Conservation (phyloP, 2,113 vertebrate species). For the Zosterops hypoxanthus region DNA sequence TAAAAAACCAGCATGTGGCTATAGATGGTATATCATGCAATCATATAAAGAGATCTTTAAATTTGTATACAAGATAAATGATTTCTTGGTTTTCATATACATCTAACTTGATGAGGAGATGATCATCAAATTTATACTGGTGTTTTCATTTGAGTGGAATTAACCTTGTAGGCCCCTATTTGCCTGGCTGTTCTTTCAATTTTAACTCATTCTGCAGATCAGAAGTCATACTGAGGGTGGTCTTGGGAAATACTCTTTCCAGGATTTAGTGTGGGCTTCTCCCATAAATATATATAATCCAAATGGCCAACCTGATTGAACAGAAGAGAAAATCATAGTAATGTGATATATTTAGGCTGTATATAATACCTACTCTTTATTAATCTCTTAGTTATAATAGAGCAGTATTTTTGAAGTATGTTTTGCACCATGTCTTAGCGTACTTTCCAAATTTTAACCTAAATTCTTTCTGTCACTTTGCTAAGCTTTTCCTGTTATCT, state of each 20-base stretch:
- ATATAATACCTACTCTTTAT: background rate
- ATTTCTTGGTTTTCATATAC: background rate
- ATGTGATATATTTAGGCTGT: background rate
- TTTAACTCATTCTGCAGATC: background rate
- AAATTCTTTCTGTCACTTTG: background rate
- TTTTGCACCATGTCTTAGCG: background rate
- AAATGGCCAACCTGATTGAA: background rate
- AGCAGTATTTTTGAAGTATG: background rate
- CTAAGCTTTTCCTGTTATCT: background rate
- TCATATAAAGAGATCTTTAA: background rate
- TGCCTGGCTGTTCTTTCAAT: background rate
- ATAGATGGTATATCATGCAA: background rate
- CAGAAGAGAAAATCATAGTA: background rate
- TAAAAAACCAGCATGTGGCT: background rate
- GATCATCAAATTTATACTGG: background rate
- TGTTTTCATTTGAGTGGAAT: background rate
- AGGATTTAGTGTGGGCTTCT: background rate
- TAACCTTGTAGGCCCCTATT: background rate
- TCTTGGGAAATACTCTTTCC: background rate
- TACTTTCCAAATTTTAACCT: background rate
- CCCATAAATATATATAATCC: background rate
- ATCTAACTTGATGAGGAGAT: background rate
- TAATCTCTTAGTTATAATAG: background rate
- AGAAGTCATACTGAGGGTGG: background rate
- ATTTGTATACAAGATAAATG: background rate